These are phyloP conservation scores for Acipenser oxyrinchus DNA, from an alignment of 2,797 vertebrate genomes.

Conservation along the genomic window DNA sequence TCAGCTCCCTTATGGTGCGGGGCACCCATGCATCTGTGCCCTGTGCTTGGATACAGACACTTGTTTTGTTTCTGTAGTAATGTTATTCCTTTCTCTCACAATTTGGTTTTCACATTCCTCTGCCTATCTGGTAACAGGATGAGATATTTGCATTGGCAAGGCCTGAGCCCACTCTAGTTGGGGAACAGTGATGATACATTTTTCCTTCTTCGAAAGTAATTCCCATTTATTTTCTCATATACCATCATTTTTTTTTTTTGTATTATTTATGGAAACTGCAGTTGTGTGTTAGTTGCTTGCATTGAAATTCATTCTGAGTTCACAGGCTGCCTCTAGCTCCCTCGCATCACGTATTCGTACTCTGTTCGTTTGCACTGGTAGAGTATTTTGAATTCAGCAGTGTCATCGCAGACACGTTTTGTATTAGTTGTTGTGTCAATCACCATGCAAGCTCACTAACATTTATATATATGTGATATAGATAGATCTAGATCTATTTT, in stretches of 20 bases:
- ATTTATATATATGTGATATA: no score
- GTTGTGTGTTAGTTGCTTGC: no score
- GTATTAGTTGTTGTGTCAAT: no score
- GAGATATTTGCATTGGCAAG: constrained; percentile 60
- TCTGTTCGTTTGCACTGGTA: no score
- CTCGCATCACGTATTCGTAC: no score
- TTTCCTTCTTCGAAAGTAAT: neutral
- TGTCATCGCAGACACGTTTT: no score
- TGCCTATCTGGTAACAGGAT: constrained; percentile 62
- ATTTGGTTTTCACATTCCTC: constrained; percentile 54
- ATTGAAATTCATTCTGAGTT: no score
- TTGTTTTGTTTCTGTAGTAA: constrained; percentile 12
- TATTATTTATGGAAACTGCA: neutral
- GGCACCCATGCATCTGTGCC: neutral
- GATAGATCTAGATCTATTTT: no score
- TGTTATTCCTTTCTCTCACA: constrained; percentile 28
- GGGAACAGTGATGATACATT: constrained; percentile 29
- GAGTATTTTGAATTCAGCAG: no score
- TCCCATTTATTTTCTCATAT: neutral
- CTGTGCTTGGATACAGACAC: neutral
- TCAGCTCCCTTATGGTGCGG: no score
- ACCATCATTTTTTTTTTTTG: neutral
- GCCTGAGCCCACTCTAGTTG: constrained; percentile 49
- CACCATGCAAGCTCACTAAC: no score
- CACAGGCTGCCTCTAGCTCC: no score